Conservation (phyloP, 37 sponge, comb jelly and placozoan species). For the Oopsacas minuta region DNA sequence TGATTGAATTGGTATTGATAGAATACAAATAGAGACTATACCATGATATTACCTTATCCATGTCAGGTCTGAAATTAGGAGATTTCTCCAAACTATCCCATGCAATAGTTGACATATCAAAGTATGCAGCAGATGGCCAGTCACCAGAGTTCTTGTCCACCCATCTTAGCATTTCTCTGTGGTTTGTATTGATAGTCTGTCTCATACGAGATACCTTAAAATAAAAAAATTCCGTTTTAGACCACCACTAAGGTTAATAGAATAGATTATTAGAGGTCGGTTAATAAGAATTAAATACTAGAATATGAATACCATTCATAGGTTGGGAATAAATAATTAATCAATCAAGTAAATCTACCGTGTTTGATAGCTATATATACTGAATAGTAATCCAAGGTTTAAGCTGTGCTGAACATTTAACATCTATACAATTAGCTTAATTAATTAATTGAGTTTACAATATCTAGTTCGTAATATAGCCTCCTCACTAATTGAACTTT, state of each 20-base stretch:
- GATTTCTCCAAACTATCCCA: slow-evolving; percentile 37
- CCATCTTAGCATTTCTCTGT: slow-evolving; percentile 29
- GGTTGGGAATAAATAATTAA: neutral
- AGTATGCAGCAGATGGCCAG: slow-evolving; percentile 52
- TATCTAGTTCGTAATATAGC: too few relatives aligned
- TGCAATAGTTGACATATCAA: slow-evolving; percentile 38
- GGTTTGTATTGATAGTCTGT: slow-evolving; percentile 19
- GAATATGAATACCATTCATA: neutral
- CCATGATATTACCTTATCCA: slow-evolving; percentile 28
- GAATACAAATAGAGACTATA: neutral
- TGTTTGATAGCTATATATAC: too few relatives aligned
- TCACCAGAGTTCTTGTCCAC: slow-evolving; percentile 51
- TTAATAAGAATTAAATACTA: neutral
- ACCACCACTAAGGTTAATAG: too few relatives aligned
- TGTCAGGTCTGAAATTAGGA: slow-evolving; percentile 19
- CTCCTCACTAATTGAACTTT: too few relatives aligned
- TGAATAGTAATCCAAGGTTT: too few relatives aligned
- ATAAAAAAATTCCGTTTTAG: too few relatives aligned
- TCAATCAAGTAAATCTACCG: too few relatives aligned
- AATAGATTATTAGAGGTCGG: neutral
- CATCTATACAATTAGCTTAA: too few relatives aligned
- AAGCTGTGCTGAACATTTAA: too few relatives aligned
- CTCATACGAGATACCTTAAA: slow-evolving; percentile 20
- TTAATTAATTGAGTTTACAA: too few relatives aligned
- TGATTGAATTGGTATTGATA: neutral